Evolutionary conservation across 1,140 invertebrate species (phyloP), one percentile per base, ranked within the genome.

Genomic region (Trichogramma pretiosum): DNA sequence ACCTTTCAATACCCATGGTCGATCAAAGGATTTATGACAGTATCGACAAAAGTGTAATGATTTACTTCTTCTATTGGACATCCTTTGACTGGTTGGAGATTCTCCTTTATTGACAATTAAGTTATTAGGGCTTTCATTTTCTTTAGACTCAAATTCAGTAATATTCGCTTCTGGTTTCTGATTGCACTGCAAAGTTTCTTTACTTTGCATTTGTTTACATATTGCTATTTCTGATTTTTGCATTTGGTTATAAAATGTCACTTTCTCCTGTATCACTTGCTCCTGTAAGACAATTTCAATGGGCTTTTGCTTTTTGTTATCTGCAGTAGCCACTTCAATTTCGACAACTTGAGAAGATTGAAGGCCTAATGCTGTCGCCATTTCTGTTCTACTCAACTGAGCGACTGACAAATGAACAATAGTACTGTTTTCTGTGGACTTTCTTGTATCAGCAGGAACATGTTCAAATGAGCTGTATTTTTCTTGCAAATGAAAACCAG

Each of bases 1-100:
- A 0, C 82, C 80, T 42, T 81, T 80, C n/a, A 84, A 58, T 8
- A 82, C 80, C 82, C 82, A 84, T 16, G 79, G 78, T 10, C 81
- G 68, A 54, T 78, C 70, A 52, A 80, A 79, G 32, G 68, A 72
- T 54, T 78, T 79, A 1, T 56, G 57, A 52, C 78, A 79, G 26
- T 69, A 69, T 0, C 62, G 67, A 57, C 78, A 80, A 23, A 61
- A 62, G 50, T 67, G 68, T 57, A 68, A 55, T 0, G 62, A 59
- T 51, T 71, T 72, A 34, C 58, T 62, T 33, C 63, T 61, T 33
- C 70, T 72, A 45, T 56, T 59, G 21, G 58, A 55, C 5, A 22
- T 37, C 8, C 36, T 50, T 36, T 46, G 45, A 14, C n/a, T n/a
- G n/a, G 37, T 13, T 24, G 56, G 55, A 26, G 45, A 48, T 43